Conservation (phyloP, 2,797 vertebrate genomes). For the Cryptoblepharus egeriae region DNA sequence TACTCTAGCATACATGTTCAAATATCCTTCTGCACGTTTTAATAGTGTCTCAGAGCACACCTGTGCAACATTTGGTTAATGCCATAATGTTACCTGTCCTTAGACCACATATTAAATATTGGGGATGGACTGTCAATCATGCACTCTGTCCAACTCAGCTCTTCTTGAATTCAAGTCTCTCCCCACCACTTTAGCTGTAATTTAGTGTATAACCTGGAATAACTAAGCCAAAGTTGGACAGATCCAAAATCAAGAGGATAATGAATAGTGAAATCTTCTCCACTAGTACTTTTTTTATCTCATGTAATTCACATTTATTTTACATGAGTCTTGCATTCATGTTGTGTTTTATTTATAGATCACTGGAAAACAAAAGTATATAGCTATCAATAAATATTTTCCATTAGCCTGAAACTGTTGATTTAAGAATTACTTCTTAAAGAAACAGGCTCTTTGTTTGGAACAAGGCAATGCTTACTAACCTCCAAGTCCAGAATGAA, state of each 20-base stretch:
- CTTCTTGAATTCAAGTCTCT: not conserved
- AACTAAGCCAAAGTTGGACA: not conserved
- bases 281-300: not conserved
- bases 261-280: not conserved
- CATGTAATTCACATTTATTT: not conserved
- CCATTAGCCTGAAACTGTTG: not conserved
- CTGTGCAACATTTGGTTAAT: too few relatives aligned
- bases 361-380: slow-evolving; percentile 28
- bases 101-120: not conserved
- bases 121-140: not conserved
- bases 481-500: slow-evolving; percentile 12
- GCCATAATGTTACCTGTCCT: not conserved
- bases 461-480: slow-evolving; percentile 36
- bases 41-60: too few relatives aligned
- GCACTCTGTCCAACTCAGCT: not conserved
- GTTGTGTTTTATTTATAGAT: not conserved
- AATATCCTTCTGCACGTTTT: too few relatives aligned
- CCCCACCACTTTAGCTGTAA: not conserved
- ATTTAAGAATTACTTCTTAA: too few relatives aligned
- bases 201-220: not conserved
- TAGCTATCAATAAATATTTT: not conserved
- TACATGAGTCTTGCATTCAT: not conserved
- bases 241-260: not conserved
- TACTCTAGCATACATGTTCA: too few relatives aligned
- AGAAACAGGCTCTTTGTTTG: not conserved